Conservation (phyloP, 2,888 invertebrate species). For the Andrena haemorrhoa region DNA sequence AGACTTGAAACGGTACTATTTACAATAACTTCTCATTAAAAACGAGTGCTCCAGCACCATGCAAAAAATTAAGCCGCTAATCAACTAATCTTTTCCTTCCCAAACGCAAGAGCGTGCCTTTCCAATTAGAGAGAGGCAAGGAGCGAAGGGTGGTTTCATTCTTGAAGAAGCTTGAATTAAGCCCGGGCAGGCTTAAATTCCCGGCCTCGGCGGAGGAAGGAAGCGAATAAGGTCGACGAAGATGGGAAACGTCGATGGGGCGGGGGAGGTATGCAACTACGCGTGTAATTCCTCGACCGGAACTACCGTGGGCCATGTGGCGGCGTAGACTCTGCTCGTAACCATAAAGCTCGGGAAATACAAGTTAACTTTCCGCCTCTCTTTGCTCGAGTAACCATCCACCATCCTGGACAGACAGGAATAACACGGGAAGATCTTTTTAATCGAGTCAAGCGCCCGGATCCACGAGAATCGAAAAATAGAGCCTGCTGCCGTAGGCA, state of each 20-base stretch:
- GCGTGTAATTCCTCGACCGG: conserved; percentile 75
- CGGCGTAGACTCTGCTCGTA: conserved; percentile 75
- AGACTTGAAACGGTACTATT: no score
- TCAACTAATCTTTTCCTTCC: no score
- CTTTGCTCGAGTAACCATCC: conserved; percentile 50
- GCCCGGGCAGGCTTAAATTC: neutral
- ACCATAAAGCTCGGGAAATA: conserved; percentile 78
- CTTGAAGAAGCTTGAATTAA: no score
- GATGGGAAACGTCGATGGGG: neutral
- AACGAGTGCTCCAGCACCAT: no score
- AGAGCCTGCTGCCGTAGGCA: no score
- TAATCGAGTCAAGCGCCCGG: conserved; percentile 1
- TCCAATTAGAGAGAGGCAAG: no score
- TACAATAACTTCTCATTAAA: no score
- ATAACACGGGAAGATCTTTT: conserved; percentile 34
- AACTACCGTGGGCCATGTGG: conserved; percentile 80
- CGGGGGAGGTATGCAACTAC: conserved; percentile 47
- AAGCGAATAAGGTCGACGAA: neutral
- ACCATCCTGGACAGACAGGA: conserved; percentile 39
- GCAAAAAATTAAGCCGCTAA: no score
- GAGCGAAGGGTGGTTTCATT: no score
- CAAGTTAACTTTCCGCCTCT: conserved; percentile 55
- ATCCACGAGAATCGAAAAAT: neutral
- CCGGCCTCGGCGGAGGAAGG: neutral
- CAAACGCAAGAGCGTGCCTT: no score